Evolutionary conservation across 2,797 vertebrate species (phyloP), one percentile per base, ranked within the genome.

Genomic region (Gymnodraco acuticeps): DNA sequence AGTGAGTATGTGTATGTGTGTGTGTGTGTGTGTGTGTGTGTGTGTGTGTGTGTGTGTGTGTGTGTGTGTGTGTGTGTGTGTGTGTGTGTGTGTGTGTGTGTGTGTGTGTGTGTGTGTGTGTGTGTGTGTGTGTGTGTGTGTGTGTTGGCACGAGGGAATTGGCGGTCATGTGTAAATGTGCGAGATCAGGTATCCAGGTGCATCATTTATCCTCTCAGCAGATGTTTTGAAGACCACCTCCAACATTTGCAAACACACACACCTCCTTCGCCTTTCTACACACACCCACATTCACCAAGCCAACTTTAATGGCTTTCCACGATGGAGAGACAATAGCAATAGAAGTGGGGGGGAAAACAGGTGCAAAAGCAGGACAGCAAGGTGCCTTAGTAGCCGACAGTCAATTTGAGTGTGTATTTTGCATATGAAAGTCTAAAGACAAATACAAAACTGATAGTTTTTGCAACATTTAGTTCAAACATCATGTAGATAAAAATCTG

Each of bases 171-270:
- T 64, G 64, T 63, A 65, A 80, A 73, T 73, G 60, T 58, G 61
- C 0, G 20, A 60, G 75, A 80, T 70, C 73, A 74, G 70, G 70
- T 75, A 65, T 85, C 64, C 74, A 88, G 78, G 78, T 87, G 80
- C 75, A 81, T 75, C 76, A 67, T 68, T 78, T 78, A 75, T 77
- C 75, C 54, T 62, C 69, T 61, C 64, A 73, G 53, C 71, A 87
- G 80, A 78, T 75, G 76, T 77, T 84, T 75, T 73, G 50, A 81
- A 70, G 70, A 82, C 59, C 70, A 58, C 64, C 67, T 71, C 61
- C 43, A 77, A 45, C 4, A 73, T 48, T 51, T 6, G 8, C 41
- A 62, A 23, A 66, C 33, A 43, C 55, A 53, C 19, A 52, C 23
- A 41, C 55, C 54, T 43, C 17, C 19, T 23, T 14, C 2, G 1